Percentiles rank a stretch among this genome's conserved stretches.
Evolutionary conservation across 2,113 vertebrate species (phyloP).

Genomic region (Carollia perspicillata): DNA sequence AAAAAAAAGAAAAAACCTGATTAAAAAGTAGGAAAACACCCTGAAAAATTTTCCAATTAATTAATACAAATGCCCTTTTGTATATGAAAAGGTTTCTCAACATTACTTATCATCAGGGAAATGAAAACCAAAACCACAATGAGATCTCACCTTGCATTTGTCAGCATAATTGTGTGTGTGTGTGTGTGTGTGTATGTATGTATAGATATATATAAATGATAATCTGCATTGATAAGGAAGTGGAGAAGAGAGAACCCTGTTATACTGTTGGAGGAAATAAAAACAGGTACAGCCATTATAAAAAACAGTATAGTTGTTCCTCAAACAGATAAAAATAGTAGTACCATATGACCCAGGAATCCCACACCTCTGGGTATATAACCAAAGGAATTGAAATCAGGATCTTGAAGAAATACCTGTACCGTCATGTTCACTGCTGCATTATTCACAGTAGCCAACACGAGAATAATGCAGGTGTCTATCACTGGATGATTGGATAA

Average conservation of each 20-base stretch:
- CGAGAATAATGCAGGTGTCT: background rate
- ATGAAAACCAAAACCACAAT: background rate
- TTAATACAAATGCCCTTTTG: background rate
- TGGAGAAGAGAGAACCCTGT: background rate
- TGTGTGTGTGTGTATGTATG: too few species aligned
- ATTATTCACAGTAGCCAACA: background rate
- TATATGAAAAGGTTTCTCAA: background rate
- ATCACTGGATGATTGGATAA: background rate
- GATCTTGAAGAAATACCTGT: background rate
- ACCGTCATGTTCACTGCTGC: background rate
- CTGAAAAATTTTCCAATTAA: background rate
- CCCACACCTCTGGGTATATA: background rate
- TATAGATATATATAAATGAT: background rate
- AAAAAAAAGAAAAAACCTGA: background rate
- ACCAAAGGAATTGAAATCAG: background rate
- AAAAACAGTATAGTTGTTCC: background rate
- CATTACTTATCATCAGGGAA: background rate
- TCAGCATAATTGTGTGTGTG: too few species aligned
- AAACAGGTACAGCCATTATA: background rate
- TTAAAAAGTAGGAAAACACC: background rate
- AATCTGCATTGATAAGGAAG: background rate
- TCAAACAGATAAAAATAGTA: background rate
- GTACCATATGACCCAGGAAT: background rate
- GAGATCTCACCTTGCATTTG: background rate
- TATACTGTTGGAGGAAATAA: background rate